phyloP scores from a whole-genome alignment of 2,888 invertebrate genomes.

The Hirtodrosophila trivittata region DNA sequence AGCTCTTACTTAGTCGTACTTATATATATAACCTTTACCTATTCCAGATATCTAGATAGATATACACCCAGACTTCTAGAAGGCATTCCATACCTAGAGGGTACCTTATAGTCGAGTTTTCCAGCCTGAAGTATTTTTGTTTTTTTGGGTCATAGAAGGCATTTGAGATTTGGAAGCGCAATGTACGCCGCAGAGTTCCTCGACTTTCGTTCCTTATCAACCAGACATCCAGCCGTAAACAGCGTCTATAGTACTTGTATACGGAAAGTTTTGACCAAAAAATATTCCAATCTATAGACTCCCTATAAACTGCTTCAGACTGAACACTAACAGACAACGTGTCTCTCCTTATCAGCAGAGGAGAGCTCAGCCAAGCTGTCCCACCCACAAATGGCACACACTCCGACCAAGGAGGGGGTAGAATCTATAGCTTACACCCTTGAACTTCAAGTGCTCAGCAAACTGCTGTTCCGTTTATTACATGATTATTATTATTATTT shows the following conservation, averaged over 20 bases:
- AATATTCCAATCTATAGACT: constrained; percentile 8
- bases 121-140: no score
- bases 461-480: constrained; percentile 12
- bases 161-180: no score
- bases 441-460: constrained; percentile 56
- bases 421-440: constrained; percentile 20
- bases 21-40: no score
- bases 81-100: no score
- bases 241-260: constrained; percentile 9
- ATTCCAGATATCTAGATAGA: no score
- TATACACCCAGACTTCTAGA: no score
- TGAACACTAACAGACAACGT: constrained; percentile 53
- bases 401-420: not conserved
- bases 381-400: not conserved
- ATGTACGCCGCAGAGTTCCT: no score
- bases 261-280: constrained; percentile 57
- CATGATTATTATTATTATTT: constrained; percentile 10
- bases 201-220: not conserved
- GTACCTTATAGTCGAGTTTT: no score
- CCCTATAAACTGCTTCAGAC: constrained; percentile 11
- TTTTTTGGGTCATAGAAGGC: no score
- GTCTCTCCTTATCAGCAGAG: constrained; percentile 31
- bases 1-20: no score
- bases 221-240: constrained; percentile 37
- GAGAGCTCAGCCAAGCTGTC: not conserved